Base-by-base conservation (phyloP, 2,888 invertebrate species). In the Tiphia femorata region DNA sequence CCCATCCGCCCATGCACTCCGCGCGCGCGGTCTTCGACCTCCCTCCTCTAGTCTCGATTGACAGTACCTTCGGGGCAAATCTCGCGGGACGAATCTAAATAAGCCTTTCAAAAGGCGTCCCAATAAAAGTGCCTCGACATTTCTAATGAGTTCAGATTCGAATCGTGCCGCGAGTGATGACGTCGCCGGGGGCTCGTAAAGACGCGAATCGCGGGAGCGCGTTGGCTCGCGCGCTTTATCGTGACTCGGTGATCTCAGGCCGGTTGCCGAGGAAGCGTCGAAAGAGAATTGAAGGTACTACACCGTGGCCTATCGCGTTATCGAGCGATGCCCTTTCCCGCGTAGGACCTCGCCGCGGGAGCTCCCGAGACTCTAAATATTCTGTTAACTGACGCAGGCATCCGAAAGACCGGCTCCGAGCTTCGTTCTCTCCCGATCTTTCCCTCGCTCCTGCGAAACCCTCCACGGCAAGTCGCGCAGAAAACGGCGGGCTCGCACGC, bases 401-500 rank as follows among this genome's bases (percentile, higher is more conserved):
- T 23, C 29, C 29, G 35, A 35, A 40, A n/a, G 49, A 19, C 27
- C 17, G 44, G 51, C 27, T 50, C 33, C 38, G 12, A 43, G 51
- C 27, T 50, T 29, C 38, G 12, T 12, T 14, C 27, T 21, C 23
- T 41, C 40, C 14, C 10, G 8, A 3, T 35, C 35, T 35, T 7
- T 37, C 3, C 14, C 14, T 33, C 14, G 12, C 30, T 33, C 12
- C 14, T 6, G 12, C 12, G 2, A 10, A n/a, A 1, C 14, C 30
- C 14, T n/a, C n/a, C n/a, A n/a, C n/a, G n/a, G n/a, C n/a, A n/a
- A n/a, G n/a, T n/a, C n/a, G n/a, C n/a, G n/a, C n/a, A n/a, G n/a
- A 54, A 53, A 71, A 70, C 71, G 57, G 37, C 64, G 35, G 17
- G 25, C 35, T 54, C 38, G 64, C 69, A 70, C 72, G 69, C 69